Conservation (phyloP, 2,113 vertebrate genomes). For the Lucifuga dentata region DNA sequence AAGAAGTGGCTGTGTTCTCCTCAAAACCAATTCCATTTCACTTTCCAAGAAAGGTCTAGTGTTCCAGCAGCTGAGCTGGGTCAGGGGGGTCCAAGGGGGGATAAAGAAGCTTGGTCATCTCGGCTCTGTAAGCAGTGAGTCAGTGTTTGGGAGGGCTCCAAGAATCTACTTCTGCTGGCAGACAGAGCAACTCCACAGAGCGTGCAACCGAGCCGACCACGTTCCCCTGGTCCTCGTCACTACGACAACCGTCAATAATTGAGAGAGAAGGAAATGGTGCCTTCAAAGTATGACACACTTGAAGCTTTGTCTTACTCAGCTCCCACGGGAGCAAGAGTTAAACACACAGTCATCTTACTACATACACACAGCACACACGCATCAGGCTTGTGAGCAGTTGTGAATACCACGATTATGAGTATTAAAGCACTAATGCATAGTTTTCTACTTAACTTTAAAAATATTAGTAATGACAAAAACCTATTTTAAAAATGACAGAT, state of each 20-base stretch:
- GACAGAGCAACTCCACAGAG: constrained; percentile 60
- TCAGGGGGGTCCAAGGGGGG: constrained; percentile 54
- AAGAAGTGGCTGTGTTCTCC: constrained; percentile 59
- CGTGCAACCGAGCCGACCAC: constrained; percentile 28
- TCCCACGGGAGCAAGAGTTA: constrained; percentile 34
- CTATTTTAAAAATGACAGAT: too few species aligned
- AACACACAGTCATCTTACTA: constrained; percentile 40
- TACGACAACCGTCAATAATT: constrained; percentile 41
- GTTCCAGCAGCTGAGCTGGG: constrained; percentile 74
- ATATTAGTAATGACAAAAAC: too few species aligned
- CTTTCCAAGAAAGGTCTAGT: constrained; percentile 76
- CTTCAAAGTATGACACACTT: constrained; percentile 55
- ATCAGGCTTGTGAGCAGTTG: neutral
- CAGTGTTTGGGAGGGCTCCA: constrained; percentile 74
- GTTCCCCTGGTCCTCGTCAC: constrained; percentile 55
- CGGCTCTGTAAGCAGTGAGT: constrained; percentile 70
- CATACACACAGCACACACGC: constrained; percentile 13
- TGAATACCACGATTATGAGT: neutral
- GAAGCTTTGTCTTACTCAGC: constrained; percentile 35
- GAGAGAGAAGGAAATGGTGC: constrained; percentile 49
- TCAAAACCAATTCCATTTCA: constrained; percentile 73
- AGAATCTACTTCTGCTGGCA: constrained; percentile 61
- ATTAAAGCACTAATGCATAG: too few species aligned
- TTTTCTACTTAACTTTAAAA: too few species aligned
- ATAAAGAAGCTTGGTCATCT: constrained; percentile 74